Evolutionary conservation across 2,888 invertebrate species (phyloP).

Genomic region (Sphinx pinastri): DNA sequence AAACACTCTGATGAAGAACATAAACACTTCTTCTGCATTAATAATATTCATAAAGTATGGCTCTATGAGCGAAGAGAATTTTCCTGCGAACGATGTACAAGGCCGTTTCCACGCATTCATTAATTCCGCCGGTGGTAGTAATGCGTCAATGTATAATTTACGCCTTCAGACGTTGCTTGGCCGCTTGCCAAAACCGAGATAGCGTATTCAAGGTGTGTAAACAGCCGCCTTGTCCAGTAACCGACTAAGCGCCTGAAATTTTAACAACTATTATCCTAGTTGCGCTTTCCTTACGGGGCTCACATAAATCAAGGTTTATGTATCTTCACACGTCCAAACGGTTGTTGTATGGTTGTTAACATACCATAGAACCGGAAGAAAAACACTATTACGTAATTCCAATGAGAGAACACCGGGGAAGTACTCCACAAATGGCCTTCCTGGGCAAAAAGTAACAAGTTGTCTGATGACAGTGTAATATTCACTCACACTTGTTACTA

Average conservation of each 20-base stretch:
- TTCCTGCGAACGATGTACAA: slow-evolving; percentile 1
- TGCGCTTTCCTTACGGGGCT: no score
- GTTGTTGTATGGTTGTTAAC: not conserved
- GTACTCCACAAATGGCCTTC: not conserved
- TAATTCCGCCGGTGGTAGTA: slow-evolving; percentile 45
- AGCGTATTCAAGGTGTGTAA: slow-evolving; percentile 53
- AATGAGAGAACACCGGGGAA: not conserved
- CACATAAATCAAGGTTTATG: not conserved
- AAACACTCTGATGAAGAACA: slow-evolving; percentile 5
- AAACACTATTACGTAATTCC: not conserved
- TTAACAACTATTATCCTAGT: not conserved
- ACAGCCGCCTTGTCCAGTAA: slow-evolving; percentile 11
- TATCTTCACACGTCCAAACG: not conserved
- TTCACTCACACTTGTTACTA: not conserved
- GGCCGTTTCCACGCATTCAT: slow-evolving; percentile 22
- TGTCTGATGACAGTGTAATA: not conserved
- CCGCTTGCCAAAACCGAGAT: slow-evolving; percentile 49
- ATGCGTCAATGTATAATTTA: slow-evolving; percentile 57
- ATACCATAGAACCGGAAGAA: not conserved
- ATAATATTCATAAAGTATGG: slow-evolving; percentile 19
- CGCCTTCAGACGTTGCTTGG: slow-evolving; percentile 55
- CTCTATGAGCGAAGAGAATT: not conserved
- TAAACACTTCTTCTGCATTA: slow-evolving; percentile 4
- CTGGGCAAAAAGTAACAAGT: not conserved
- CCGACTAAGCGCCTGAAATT: slow-evolving; percentile 3